Evolutionary conservation across 1,140 invertebrate genomes (phyloP).

Genomic region (Gryon sp.): DNA sequence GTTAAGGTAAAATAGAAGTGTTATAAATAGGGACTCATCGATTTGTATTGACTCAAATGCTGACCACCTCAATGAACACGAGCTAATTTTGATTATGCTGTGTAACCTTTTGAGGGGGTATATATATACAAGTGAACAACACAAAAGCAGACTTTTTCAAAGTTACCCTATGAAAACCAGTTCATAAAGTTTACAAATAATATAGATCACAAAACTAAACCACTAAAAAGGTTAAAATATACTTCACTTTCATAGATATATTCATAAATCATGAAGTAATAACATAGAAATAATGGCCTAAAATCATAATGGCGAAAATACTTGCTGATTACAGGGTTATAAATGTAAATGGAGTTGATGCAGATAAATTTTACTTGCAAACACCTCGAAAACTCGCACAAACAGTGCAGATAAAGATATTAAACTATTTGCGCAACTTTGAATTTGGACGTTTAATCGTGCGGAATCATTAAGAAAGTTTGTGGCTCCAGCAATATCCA

Average conservation of each 20-base stretch:
- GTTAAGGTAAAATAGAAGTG: constrained; percentile 33
- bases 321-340: constrained; percentile 14
- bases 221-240: no score
- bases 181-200: no score
- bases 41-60: constrained; percentile 32
- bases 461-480: constrained; percentile 48
- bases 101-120: no score
- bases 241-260: no score
- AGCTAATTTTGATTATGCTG: no score
- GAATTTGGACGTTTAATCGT: constrained; percentile 30
- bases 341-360: constrained; percentile 12
- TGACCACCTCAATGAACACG: constrained; percentile 10
- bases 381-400: constrained; percentile 22
- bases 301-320: neutral
- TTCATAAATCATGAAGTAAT: no score
- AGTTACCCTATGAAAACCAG: no score
- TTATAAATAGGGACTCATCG: constrained; percentile 41
- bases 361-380: constrained; percentile 45
- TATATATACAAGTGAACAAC: no score
- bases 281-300: no score
- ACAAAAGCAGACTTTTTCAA: no score
- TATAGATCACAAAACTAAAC: no score
- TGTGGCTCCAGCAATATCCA: neutral
- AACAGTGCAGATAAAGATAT: constrained; percentile 49
- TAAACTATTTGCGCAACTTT: constrained; percentile 49